Evolutionary conservation across 2,888 invertebrate species (phyloP).

Genomic region (Thereva nobilitata): DNA sequence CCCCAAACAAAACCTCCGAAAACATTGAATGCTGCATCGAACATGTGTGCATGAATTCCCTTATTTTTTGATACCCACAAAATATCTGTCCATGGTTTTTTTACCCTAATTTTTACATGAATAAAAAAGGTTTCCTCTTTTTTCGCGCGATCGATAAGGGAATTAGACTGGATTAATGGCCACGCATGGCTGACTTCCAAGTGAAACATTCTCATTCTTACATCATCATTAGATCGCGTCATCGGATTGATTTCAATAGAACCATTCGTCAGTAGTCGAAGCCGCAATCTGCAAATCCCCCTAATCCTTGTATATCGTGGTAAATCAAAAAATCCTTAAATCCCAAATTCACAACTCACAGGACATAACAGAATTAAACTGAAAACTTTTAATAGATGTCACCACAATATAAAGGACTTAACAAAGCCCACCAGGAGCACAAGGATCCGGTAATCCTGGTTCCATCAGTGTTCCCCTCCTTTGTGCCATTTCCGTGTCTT

Average conservation of each 20-base stretch:
- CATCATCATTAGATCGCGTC: slow-evolving; percentile 29
- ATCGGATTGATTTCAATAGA: slow-evolving; percentile 22
- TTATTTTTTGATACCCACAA: no score
- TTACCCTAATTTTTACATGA: no score
- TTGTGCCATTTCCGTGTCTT: slow-evolving; percentile 1
- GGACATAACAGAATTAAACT: slow-evolving; percentile 18
- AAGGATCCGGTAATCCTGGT: slow-evolving; percentile 16
- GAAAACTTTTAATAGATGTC: slow-evolving; percentile 20
- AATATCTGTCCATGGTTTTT: no score
- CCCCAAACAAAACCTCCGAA: no score
- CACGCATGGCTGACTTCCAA: slow-evolving; percentile 33
- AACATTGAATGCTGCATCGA: no score
- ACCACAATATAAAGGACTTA: slow-evolving; percentile 20
- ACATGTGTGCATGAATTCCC: no score
- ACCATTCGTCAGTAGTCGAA: background rate
- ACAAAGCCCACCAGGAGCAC: slow-evolving; percentile 2
- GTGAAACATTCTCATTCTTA: slow-evolving; percentile 32
- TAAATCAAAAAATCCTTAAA: slow-evolving; percentile 17
- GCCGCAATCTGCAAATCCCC: background rate
- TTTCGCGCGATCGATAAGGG: slow-evolving; percentile 31
- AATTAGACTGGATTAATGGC: slow-evolving; percentile 37
- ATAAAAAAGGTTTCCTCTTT: background rate
- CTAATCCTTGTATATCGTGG: no score
- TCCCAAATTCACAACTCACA: slow-evolving; percentile 10
- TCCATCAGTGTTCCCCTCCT: background rate